Conservation (phyloP, 2,888 invertebrate species). For the Chrysolina oricalcia region DNA sequence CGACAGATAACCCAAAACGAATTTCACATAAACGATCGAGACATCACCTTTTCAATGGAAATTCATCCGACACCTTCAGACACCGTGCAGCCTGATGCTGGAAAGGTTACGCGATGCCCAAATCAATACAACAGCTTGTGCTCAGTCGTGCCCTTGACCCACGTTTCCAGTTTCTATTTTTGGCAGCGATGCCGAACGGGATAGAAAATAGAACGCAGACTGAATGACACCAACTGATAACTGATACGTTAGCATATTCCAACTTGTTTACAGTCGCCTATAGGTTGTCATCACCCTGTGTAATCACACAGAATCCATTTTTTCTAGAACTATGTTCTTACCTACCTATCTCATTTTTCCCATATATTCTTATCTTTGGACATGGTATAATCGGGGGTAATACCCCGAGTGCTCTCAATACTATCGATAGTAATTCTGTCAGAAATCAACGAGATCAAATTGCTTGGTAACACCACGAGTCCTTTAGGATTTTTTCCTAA, state of each 20-base stretch:
- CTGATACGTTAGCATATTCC: background rate
- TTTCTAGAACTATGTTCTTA: no score
- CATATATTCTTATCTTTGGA: no score
- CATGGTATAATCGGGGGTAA: no score
- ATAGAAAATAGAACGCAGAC: background rate
- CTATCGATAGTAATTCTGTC: no score
- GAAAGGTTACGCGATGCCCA: background rate
- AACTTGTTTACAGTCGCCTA: background rate
- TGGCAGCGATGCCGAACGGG: background rate
- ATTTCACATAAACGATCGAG: background rate
- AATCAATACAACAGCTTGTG: constrained; percentile 21
- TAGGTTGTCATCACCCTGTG: background rate
- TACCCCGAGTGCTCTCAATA: no score
- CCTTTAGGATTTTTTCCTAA: no score
- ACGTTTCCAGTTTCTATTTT: constrained; percentile 27
- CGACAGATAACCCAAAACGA: background rate
- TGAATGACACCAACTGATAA: constrained; percentile 7
- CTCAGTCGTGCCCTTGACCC: constrained; percentile 25
- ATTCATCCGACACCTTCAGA: background rate
- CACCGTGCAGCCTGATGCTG: background rate
- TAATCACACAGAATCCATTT: background rate
- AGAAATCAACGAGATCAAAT: no score
- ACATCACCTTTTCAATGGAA: background rate
- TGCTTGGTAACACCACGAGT: no score
- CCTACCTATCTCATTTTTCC: no score